A percentile compares a stretch with the other conserved stretches of the same genome.
These are phyloP conservation scores for Lophotriccus pileatus DNA, from an alignment of 2,797 vertebrate species.

Conservation along the genomic window DNA sequence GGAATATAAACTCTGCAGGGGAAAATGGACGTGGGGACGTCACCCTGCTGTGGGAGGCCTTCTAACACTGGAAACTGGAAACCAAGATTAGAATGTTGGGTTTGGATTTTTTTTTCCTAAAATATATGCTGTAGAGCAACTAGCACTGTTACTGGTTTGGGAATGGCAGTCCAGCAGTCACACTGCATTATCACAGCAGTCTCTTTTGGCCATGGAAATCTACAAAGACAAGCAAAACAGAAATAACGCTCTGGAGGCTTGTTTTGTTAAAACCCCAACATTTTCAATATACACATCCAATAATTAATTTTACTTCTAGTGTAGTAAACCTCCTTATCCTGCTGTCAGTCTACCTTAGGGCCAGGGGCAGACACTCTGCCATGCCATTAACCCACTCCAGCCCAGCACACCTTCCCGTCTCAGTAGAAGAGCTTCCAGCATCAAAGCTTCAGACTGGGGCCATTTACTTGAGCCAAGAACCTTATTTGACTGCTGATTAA, in stretches of 20 bases:
- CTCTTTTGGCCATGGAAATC: not conserved
- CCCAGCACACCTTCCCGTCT: not conserved
- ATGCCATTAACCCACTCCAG: not conserved
- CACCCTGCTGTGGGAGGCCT: constrained; percentile 33
- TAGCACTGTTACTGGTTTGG: not conserved
- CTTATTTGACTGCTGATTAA: not conserved
- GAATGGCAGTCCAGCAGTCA: not conserved
- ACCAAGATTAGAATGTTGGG: constrained; percentile 63
- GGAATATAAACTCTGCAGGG: not conserved
- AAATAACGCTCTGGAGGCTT: not conserved
- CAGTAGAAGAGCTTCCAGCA: not conserved
- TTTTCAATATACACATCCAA: not conserved
- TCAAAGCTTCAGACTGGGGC: not conserved
- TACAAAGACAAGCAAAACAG: not conserved
- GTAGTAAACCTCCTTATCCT: not conserved
- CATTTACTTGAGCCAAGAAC: not conserved
- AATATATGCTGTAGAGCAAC: constrained; percentile 27
- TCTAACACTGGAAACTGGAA: constrained; percentile 43
- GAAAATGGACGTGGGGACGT: not conserved
- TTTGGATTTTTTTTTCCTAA: constrained; percentile 26
- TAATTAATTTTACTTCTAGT: not conserved
- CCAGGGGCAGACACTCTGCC: not conserved
- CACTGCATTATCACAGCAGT: not conserved
- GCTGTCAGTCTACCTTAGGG: not conserved
- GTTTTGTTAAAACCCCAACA: not conserved